Conservation (phyloP, 2,113 vertebrate species). For the Lamprotornis superbus region DNA sequence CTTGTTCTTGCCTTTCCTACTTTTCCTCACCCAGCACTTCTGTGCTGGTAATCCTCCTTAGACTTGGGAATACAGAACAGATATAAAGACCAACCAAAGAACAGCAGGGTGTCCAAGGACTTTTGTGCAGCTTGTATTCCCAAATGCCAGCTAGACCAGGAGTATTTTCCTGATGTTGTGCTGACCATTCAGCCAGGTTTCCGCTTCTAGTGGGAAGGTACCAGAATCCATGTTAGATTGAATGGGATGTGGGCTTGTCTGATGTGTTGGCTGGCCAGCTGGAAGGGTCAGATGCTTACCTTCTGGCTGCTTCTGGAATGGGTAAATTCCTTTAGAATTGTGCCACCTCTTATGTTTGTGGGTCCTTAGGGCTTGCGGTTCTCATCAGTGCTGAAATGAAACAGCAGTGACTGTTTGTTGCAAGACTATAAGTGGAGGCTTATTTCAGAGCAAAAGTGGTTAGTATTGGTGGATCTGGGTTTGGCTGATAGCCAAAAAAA, state of each 20-base stretch:
- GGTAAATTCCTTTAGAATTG: background rate
- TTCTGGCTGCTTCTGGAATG: background rate
- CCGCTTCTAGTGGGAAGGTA: background rate
- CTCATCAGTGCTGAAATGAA: background rate
- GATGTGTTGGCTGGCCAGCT: background rate
- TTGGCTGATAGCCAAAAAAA: background rate
- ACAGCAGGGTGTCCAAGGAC: background rate
- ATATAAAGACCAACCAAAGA: background rate
- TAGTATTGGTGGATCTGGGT: background rate
- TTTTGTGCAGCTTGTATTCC: background rate
- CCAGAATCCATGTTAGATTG: rapidly evolving
- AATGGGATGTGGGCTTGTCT: background rate
- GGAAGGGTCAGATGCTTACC: background rate
- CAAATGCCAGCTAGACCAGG: background rate
- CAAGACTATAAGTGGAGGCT: background rate
- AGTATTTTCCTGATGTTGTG: background rate
- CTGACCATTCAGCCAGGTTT: background rate
- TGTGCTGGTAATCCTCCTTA: background rate
- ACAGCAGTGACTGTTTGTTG: rapidly evolving
- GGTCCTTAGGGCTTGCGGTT: background rate
- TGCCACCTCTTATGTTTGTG: rapidly evolving
- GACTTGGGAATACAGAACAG: background rate
- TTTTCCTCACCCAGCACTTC: background rate
- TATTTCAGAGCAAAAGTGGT: background rate
- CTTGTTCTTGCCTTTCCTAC: background rate